phyloP scores from a whole-genome alignment of 1,140 invertebrate genomes.

The Archivesica marissinica region DNA sequence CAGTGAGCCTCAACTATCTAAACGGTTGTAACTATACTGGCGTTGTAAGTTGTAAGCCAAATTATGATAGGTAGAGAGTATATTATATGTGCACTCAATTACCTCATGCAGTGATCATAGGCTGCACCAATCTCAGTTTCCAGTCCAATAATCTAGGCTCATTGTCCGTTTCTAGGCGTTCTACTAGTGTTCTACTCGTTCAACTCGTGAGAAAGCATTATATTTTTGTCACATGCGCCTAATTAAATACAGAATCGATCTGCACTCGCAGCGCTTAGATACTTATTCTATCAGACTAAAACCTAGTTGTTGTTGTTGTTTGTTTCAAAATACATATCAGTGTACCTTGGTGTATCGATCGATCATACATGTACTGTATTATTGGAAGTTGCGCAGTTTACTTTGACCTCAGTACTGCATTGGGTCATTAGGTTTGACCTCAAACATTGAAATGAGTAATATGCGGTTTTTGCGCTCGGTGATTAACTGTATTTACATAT shows the following conservation, averaged over 20 bases:
- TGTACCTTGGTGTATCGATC: background rate
- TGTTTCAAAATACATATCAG: constrained; percentile 37
- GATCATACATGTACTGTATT: background rate
- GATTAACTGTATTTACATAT: constrained; percentile 34
- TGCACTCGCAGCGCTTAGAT: background rate
- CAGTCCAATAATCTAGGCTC: background rate
- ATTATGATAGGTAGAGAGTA: background rate
- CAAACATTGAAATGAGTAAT: constrained; percentile 14
- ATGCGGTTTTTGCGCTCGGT: constrained; percentile 8
- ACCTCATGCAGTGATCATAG: too few species aligned
- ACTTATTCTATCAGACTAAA: background rate
- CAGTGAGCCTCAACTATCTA: background rate
- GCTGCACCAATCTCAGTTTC: too few species aligned
- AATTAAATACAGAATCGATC: background rate
- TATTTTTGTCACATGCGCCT: background rate
- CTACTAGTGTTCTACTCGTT: background rate
- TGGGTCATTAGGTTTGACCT: constrained; percentile 26
- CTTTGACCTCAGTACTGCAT: constrained; percentile 9
- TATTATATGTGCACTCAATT: too few species aligned
- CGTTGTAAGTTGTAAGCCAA: background rate
- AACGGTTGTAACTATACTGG: background rate
- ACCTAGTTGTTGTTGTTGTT: too few species aligned
- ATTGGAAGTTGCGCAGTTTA: constrained; percentile 1
- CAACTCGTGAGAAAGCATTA: background rate
- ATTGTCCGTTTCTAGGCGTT: background rate